Base-by-base conservation (phyloP, 2,888 invertebrate genomes). In the Phengaris arion region DNA sequence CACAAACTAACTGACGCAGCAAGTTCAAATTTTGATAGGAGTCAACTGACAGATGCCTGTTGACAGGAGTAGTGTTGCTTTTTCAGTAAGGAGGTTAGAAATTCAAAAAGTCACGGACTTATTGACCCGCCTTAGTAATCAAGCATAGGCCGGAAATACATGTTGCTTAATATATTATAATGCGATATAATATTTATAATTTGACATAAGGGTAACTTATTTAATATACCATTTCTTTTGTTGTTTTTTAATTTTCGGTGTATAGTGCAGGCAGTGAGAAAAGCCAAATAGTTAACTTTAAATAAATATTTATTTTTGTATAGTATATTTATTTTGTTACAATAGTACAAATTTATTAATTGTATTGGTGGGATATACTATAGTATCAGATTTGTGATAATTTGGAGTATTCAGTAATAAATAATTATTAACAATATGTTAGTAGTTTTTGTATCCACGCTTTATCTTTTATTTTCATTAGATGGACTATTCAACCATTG, bases 351-450 rank as follows among this genome's bases (percentile, higher is more conserved):
- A 48, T 69, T 55, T 54, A 74, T 74, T 74, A 68, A 69, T 54
- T 35, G 72, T 52, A 52, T 48, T 72, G 22, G 22, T 52, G 22
- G 22, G 22, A 52, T 52, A 52, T 70, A 35, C 22, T 22, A 22
- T 22, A 22, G 72, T 52, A 52, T 55, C 75, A 75, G 55, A n/a
- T 12, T 69, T 75, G 75, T 75, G 75, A 75, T 75, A 75, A 69
- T 75, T 69, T 46, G 15, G 48, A 70, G 57, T 75, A 69, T 69
- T 75, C 48, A 68, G 69, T 75, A 69, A 75, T 75, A 69, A 75
- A 75, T 69, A 52, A 54, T 69, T 22, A 68, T 55, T 75, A 69
- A 69, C 55, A 69, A 48, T 55, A 8, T 57, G n/a, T 51, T 4
- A 22, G 57, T 69, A 75, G 75, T 75, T 74, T 74, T 45, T 46